These are phyloP conservation scores for Microctenopoma lineatum DNA, from an alignment of 2,797 vertebrate species.

Conservation along the genomic window DNA sequence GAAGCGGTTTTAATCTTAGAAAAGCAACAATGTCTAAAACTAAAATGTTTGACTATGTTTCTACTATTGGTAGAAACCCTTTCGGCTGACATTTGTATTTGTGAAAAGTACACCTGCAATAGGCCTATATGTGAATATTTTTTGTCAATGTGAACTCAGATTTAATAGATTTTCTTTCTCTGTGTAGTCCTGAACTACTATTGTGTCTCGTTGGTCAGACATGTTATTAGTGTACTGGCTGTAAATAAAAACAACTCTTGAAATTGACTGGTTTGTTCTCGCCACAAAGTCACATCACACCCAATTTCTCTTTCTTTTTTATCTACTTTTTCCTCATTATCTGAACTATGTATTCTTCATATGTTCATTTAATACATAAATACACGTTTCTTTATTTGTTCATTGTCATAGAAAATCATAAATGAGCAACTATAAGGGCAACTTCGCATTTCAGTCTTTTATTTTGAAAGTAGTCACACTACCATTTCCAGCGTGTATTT, in stretches of 20 bases:
- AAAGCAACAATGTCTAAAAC: slow-evolving; percentile 1
- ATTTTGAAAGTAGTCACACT: slow-evolving; percentile 44
- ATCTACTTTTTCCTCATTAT: too few relatives aligned
- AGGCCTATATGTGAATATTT: slow-evolving; percentile 48
- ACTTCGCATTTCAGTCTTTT: slow-evolving; percentile 10
- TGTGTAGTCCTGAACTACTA: slow-evolving; percentile 40
- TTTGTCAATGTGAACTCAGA: slow-evolving; percentile 48
- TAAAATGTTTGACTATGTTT: slow-evolving; percentile 25
- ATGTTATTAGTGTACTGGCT: slow-evolving; percentile 57
- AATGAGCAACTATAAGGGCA: too few relatives aligned
- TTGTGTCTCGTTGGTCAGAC: slow-evolving; percentile 54
- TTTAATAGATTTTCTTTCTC: slow-evolving; percentile 28
- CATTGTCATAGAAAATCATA: too few relatives aligned
- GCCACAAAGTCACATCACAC: too few relatives aligned
- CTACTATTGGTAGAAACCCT: slow-evolving; percentile 43
- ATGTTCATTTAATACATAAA: too few relatives aligned
- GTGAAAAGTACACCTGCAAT: slow-evolving; percentile 42
- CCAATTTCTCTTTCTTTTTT: too few relatives aligned
- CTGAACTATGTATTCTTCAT: too few relatives aligned
- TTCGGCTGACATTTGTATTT: slow-evolving; percentile 32
- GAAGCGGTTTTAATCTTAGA: neutral
- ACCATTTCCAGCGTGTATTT: too few relatives aligned
- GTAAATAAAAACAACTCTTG: slow-evolving; percentile 56
- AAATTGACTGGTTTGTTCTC: slow-evolving; percentile 13
- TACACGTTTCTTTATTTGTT: too few relatives aligned